Conservation (phyloP, 2,888 invertebrate genomes). For the Papilio protenor region DNA sequence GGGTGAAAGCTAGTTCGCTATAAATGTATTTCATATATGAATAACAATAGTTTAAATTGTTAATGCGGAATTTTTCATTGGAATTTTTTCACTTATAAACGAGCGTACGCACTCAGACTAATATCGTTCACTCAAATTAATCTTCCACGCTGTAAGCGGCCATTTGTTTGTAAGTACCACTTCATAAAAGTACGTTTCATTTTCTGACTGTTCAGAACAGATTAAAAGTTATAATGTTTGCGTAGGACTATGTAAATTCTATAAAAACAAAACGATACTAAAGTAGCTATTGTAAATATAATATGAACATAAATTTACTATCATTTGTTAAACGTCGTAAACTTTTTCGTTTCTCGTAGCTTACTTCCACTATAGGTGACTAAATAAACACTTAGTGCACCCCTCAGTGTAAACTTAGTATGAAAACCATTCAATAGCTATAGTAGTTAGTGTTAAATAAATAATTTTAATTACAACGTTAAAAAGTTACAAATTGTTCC, state of each 20-base stretch:
- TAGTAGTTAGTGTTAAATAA: too few species aligned
- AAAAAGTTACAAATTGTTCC: too few species aligned
- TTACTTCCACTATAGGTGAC: too few species aligned
- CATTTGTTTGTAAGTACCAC: constrained; percentile 42
- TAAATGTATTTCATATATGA: not conserved
- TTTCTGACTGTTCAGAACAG: constrained; percentile 35
- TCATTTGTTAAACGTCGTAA: not conserved
- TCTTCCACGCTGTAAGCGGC: constrained; percentile 34
- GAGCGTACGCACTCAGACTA: constrained; percentile 39
- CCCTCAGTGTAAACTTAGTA: not conserved
- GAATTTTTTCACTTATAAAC: constrained; percentile 35
- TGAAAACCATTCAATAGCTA: not conserved
- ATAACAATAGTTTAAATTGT: not conserved
- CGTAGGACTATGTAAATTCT: constrained; percentile 36
- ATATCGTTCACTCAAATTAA: constrained; percentile 41
- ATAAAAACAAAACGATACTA: not conserved
- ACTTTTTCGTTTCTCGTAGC: too few species aligned
- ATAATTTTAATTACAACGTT: too few species aligned
- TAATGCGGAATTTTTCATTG: not conserved
- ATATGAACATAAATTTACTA: not conserved
- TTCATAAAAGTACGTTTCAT: constrained; percentile 40
- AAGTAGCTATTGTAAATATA: not conserved
- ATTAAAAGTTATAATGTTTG: constrained; percentile 50
- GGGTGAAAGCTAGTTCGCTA: not conserved
- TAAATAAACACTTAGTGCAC: too few species aligned